phyloP scores from a whole-genome alignment of 2,113 vertebrate genomes.

The Apistogramma diplotaenia region DNA sequence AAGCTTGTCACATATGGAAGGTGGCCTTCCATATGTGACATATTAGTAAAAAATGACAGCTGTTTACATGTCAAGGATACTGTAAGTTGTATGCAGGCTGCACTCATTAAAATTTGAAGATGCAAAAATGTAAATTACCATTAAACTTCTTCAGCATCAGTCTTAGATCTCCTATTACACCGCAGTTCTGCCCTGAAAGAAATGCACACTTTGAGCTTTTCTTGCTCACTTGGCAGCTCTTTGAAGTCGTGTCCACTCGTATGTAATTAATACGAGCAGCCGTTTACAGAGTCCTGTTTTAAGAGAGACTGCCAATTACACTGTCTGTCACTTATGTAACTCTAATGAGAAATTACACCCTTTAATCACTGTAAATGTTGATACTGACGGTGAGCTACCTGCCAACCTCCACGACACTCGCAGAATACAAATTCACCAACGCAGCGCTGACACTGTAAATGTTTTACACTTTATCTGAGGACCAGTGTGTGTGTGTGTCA shows the following conservation, averaged over 20 bases:
- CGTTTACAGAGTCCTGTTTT: constrained; percentile 57
- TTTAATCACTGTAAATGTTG: constrained; percentile 70
- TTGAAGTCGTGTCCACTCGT: constrained; percentile 52
- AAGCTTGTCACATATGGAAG: neutral
- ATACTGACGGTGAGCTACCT: constrained; percentile 60
- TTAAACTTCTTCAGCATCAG: neutral
- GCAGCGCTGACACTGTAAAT: neutral
- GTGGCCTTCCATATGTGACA: too few relatives aligned
- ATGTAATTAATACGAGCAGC: constrained; percentile 66
- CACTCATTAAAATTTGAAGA: neutral
- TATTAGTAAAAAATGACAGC: neutral
- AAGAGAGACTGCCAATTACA: constrained; percentile 57
- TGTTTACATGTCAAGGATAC: neutral
- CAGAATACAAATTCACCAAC: constrained; percentile 28
- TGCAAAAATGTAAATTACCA: neutral
- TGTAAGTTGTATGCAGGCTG: neutral
- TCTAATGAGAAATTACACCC: constrained; percentile 68
- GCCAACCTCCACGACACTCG: constrained; percentile 26
- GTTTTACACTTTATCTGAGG: neutral
- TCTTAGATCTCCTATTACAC: neutral
- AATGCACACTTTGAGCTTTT: constrained; percentile 20
- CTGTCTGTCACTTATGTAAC: constrained; percentile 60
- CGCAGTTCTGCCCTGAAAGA: neutral
- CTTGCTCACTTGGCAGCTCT: constrained; percentile 29
- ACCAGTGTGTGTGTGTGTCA: neutral